These are phyloP conservation scores for Ceuthmochares aereus DNA, from an alignment of 2,113 vertebrate species.

Conservation along the genomic window DNA sequence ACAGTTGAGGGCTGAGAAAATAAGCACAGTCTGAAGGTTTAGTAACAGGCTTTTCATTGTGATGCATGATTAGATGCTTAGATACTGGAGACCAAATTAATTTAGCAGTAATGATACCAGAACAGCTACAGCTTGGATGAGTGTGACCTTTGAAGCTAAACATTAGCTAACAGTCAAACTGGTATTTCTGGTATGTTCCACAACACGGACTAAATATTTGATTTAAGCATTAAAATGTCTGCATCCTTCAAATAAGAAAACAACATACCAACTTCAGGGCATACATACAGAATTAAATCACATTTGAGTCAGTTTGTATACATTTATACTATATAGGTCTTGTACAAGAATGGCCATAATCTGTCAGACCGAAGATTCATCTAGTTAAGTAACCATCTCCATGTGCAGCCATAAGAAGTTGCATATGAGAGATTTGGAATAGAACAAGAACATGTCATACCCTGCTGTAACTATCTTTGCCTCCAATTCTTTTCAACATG, in stretches of 20 bases:
- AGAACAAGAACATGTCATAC: not conserved
- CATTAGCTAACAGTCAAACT: constrained; percentile 36
- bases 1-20: not conserved
- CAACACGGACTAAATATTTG: constrained; percentile 21
- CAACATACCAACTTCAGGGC: not conserved
- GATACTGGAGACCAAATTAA: not conserved
- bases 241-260: not conserved
- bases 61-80: constrained; percentile 17
- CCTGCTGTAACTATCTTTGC: not conserved
- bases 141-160: constrained; percentile 50
- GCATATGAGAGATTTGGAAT: rapidly evolving
- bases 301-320: not conserved
- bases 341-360: not conserved
- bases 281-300: not conserved
- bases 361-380: not conserved
- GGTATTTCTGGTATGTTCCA: constrained; percentile 48
- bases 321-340: not conserved
- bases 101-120: not conserved
- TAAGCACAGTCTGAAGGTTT: not conserved
- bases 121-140: not conserved
- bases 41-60: not conserved
- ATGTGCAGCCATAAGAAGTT: not conserved
- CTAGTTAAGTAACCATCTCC: not conserved
- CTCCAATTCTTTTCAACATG: not conserved
- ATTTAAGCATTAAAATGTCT: not conserved